Base-by-base conservation (phyloP, 2,888 invertebrate species). In the Cryptosula pallasiana region DNA sequence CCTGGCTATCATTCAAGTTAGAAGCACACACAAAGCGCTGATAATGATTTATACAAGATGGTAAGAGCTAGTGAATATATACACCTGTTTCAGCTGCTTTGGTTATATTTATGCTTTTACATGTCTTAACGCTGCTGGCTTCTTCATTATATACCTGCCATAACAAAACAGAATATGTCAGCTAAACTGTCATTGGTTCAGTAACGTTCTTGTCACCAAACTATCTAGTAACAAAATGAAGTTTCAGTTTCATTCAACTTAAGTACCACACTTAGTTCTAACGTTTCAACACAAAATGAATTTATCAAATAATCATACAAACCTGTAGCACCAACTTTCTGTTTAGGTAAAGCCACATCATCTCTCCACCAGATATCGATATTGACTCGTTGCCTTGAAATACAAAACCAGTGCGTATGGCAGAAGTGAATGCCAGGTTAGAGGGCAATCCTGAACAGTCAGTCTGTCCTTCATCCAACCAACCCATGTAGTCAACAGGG, bases 301-400 rank as follows among this genome's bases (percentile, higher is more conserved):
- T 73, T 3, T 13, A 27, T 16, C n/a, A 9, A 23, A 29, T 70
- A 20, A 73, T 71, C 20, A 76, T 70, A 16, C 76, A 69, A n/a
- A 78, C 74, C 72, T 81, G 76, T n/a, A 79, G 63, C 1, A 80
- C 74, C 20, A 77, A 71, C 29, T 76, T 73, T 63, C 77, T 76
- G 71, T 81, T 79, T 32, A 81, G 76, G 72, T 78, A 80, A n/a
- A 81, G 74, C 80, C 80, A 81, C 71, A 80, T 63, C 34, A 79
- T 79, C 25, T 81, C 80, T 9, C 81, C 81, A 0, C 81, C 81
- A 13, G 75, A 79, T 2, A 81, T 71, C 1, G 78, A 78, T 9
- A 81, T 76, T 1, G 73, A 73, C 63, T 78, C 81, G 13, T 73
- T 74, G 0, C 80, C 80, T 20, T 76, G 69, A 73, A 75, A 81